Base-by-base conservation (phyloP, 2,888 invertebrate species). In the Andrena chrysosceles region DNA sequence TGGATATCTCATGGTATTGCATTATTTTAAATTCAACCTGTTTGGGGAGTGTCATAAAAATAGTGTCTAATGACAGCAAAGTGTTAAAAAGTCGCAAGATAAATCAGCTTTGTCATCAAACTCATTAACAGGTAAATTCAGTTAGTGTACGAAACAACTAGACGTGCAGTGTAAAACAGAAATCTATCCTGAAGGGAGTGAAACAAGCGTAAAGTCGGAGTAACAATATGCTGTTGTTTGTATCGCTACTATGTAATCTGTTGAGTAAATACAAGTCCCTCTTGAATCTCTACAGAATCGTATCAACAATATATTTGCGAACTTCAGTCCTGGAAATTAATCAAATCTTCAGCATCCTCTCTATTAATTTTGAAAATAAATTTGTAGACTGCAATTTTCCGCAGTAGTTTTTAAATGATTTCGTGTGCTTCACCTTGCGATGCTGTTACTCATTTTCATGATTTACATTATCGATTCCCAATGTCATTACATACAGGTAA, bases 251-350 rank as follows among this genome's bases (percentile, higher is more conserved):
- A 26, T 74, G 74, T 89, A 89, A 89, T 89, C 85, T 81, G 75
- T 78, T 72, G 72, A 77, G 78, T 76, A 89, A 87, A 87, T 89
- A 87, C 84, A 82, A 78, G 72, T 83, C 48, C 56, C 56, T 20
- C 33, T 70, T 26, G 77, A 68, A 84, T 79, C 33, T 23, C 56
- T 20, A 35, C 66, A 29, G 74, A 49, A 81, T 77, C 64, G 54
- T 64, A 71, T 67, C 71, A 63, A 68, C 68, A 33, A 73, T 26
- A n/a, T 80, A 31, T 20, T 42, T 52, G 56, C 42, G 7, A 66
- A 68, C 5, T 31, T 49, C 23, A 8, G 56, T 20, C 49, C 1
- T 56, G n/a, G 2, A 52, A 20, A 31, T 13, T 56, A 52, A 49
- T 48, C 54, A 69, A 83, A 35, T 16, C 33, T 67, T 68, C 63